These are phyloP conservation scores for Brachyptera putata DNA, from an alignment of 2,888 invertebrate genomes.

Conservation along the genomic window DNA sequence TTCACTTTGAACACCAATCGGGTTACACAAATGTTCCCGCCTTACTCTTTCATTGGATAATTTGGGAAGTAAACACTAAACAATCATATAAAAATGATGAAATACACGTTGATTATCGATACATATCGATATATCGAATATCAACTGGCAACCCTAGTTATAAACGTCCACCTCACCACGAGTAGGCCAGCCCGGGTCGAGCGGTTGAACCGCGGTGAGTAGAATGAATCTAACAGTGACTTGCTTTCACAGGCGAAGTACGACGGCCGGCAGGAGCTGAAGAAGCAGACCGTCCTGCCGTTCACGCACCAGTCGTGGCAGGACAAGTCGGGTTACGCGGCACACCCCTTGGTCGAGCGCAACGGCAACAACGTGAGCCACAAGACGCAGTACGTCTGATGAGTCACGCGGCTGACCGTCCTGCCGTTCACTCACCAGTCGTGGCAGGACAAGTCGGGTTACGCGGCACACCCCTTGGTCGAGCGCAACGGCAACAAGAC, in stretches of 20 bases:
- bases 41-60: too few relatives aligned
- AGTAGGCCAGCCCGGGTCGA: too few relatives aligned
- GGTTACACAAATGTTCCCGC: too few relatives aligned
- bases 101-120: too few relatives aligned
- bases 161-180: too few relatives aligned
- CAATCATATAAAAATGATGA: too few relatives aligned
- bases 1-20: too few relatives aligned
- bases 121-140: too few relatives aligned
- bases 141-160: too few relatives aligned
- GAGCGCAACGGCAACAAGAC: slow-evolving; percentile 11
- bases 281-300: slow-evolving; percentile 54
- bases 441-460: slow-evolving; percentile 28
- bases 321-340: slow-evolving; percentile 24
- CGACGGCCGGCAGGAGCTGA: slow-evolving; percentile 54
- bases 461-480: slow-evolving; percentile 3
- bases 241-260: slow-evolving; percentile 74
- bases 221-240: too few relatives aligned
- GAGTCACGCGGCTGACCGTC: slow-evolving; percentile 47
- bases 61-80: too few relatives aligned
- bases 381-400: slow-evolving; percentile 10
- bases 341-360: slow-evolving; percentile 4
- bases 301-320: slow-evolving; percentile 39
- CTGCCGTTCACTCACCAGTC: slow-evolving; percentile 49
- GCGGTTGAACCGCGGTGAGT: too few relatives aligned
- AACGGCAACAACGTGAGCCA: slow-evolving; percentile 10